Evolutionary conservation across 1,140 invertebrate species (phyloP).

Genomic region (Drosophila equinoxialis): DNA sequence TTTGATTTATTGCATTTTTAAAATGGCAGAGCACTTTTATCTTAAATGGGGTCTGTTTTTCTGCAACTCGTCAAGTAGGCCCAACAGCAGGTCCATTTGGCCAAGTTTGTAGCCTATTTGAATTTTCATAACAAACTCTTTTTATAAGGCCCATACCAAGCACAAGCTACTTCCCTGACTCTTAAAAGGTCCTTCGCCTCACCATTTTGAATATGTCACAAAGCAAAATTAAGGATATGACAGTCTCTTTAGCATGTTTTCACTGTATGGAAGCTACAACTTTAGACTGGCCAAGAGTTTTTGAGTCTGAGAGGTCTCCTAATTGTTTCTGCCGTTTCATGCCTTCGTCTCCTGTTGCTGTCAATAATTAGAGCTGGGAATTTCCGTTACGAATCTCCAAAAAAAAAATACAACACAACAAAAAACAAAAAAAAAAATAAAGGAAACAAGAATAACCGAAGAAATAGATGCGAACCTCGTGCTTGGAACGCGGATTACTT

Average conservation of each 20-base stretch:
- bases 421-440: not conserved
- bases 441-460: slow-evolving; percentile 7
- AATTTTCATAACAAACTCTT: too few relatives aligned
- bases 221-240: too few relatives aligned
- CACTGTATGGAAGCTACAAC: slow-evolving; percentile 33
- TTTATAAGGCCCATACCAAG: too few relatives aligned
- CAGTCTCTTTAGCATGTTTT: not conserved
- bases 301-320: slow-evolving; percentile 27
- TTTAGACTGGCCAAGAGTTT: slow-evolving; percentile 35
- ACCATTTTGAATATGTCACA: too few relatives aligned
- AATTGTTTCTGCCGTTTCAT: slow-evolving; percentile 52
- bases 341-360: slow-evolving; percentile 51
- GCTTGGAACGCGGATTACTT: slow-evolving; percentile 58
- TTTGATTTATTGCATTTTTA: too few relatives aligned
- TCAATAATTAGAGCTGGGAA: slow-evolving; percentile 76
- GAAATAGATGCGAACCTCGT: slow-evolving; percentile 29
- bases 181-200: too few relatives aligned
- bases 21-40: too few relatives aligned
- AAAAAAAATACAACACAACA: slow-evolving; percentile 24
- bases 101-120: too few relatives aligned
- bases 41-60: too few relatives aligned
- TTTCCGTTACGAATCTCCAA: slow-evolving; percentile 44
- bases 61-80: too few relatives aligned
- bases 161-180: too few relatives aligned
- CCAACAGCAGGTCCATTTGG: too few relatives aligned